Base-by-base conservation (phyloP, 2,888 invertebrate species). In the Pristionchus arcanus region DNA sequence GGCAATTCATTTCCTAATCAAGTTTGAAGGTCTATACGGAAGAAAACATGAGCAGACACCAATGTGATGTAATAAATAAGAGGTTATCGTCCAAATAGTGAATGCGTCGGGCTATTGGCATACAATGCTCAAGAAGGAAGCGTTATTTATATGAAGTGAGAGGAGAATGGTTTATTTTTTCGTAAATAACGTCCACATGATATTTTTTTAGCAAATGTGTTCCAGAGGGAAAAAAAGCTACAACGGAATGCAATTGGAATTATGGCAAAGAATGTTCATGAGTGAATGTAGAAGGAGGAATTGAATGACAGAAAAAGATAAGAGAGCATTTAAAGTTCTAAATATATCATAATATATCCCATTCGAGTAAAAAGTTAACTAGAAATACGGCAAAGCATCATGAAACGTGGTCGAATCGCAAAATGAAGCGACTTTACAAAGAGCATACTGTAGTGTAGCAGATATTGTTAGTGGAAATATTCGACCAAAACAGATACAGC, bases 321-420 rank as follows among this genome's bases (percentile, higher is more conserved):
- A 66, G 13, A 66, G n/a, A 28, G 9, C n/a, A 15, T n/a, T 66
- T 9, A 13, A 66, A 7, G n/a, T 28, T 3, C 13, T 66, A 66
- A 66, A n/a, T 25, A 28, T n/a, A 66, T 25, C 25, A 66, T 28
- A 63, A 63, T 21, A 63, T 49, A 11, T 49, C 42, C 42, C 13
- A 49, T 49, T 49, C 42, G 0, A 49, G 13, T 7, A 49, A 9
- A 49, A 49, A 9, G 1, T 7, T 28, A 1, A 66, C 28, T 13
- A 66, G 16, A 28, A 28, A 28, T 25, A 1, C 4, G 25, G 66
- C 25, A 13, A 66, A 66, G 34, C 19, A 16, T 13, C 15, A 2
- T 42, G 83, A 85, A 37, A 85, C 84, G 84, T 85, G 84, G 84
- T 55, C 21, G 19, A 59, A 85, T 85, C 84, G 59, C 84, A 37